Base-by-base conservation (phyloP, 2,113 vertebrate genomes). In the Aix galericulata region DNA sequence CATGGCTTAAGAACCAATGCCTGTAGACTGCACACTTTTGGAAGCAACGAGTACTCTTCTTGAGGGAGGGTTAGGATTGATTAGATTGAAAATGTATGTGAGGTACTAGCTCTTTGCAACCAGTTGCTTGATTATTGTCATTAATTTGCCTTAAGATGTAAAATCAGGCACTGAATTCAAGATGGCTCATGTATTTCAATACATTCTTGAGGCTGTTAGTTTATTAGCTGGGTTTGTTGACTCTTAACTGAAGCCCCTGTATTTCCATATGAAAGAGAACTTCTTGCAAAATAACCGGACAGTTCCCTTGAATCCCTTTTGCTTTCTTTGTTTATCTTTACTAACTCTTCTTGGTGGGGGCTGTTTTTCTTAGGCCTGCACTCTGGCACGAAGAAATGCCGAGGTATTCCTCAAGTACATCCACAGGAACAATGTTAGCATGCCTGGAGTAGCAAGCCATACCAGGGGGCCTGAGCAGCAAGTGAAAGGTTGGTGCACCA, bases 341-440 rank as follows among this genome's bases (percentile, higher is more conserved):
- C 56, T 62, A 53, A 68, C 52, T 64, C 42, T 81, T 31, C 40
- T 82, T 38, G 20, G 3, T 25, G 52, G 62, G 58, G 79, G 50
- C 79, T 86, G 23, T 52, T 86, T 53, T 71, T 18, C 69, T 59
- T 96, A 99, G 99, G 99, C 99, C 6, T 99, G 99, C 55, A 99
- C 99, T 2, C 96, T 99, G 96, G 99, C 99, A 25, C 97, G 99
- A 68, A 98, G 99, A 94, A 99, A 99, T 0, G 99, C 99, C 0
- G 99, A 99, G 93, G 99, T 99, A 34, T 99, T 99, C 84, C 98
- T 99, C 80, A 99, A 99, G 97, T 99, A 99, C 97, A 99, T 99
- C 95, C 99, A 99, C 97, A 98, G 99, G 91, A 99, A 99, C 98
- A 99, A 99, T 0, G 99, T 99, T 96, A 99, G 99, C 97, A 99